Evolutionary conservation across 2,797 vertebrate genomes (phyloP).

Genomic region (Chiroxiphia lanceolata): DNA sequence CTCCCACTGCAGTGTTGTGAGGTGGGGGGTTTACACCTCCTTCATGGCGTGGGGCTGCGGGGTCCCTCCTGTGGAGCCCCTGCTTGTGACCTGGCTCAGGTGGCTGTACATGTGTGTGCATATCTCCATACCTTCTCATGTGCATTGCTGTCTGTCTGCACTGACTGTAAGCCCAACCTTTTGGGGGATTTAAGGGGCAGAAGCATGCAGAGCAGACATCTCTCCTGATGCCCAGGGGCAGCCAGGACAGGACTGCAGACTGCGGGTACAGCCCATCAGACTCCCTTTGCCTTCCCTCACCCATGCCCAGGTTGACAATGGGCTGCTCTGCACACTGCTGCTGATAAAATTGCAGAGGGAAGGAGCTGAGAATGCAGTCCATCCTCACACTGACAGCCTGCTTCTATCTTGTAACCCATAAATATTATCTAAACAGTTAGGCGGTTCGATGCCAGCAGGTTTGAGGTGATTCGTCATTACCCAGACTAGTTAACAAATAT

Average conservation of each 20-base stretch:
- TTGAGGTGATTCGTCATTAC: neutral
- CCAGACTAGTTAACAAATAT: neutral
- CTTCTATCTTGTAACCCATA: neutral
- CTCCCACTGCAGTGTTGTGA: neutral
- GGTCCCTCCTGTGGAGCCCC: neutral
- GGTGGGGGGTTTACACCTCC: neutral
- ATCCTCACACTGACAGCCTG: neutral
- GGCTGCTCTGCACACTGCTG: neutral
- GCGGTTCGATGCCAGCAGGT: neutral
- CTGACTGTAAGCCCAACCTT: neutral
- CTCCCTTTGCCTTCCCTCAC: neutral
- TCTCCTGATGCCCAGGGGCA: neutral
- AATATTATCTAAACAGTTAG: neutral
- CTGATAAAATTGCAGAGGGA: neutral
- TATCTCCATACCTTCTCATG: fast-evolving
- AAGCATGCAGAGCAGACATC: fast-evolving
- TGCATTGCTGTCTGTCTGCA: neutral
- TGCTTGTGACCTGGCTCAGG: fast-evolving
- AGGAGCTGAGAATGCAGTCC: neutral
- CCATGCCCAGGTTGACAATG: fast-evolving
- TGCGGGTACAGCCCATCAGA: neutral
- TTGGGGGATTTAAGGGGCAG: neutral
- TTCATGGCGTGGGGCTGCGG: fast-evolving
- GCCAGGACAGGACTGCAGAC: neutral
- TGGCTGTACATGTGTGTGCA: fast-evolving